A percentile compares a stretch with the other conserved stretches of the same genome.
These are phyloP conservation scores for Galaxias olidus DNA, from an alignment of 2,797 vertebrate genomes.

Conservation along the genomic window DNA sequence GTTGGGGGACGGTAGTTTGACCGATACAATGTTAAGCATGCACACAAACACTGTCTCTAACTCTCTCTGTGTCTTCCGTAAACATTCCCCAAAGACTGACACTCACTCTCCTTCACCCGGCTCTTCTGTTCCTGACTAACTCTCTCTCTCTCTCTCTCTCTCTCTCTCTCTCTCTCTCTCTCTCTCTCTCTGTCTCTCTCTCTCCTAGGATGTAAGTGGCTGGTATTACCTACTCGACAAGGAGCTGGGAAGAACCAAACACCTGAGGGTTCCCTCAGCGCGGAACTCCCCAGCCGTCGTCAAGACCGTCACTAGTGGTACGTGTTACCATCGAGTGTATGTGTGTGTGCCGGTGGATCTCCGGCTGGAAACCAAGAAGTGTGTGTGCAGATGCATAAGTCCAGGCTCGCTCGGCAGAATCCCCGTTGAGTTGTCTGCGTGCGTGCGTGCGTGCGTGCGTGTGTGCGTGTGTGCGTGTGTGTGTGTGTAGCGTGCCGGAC, in stretches of 20 bases:
- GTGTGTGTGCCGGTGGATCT: background rate
- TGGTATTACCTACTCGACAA: constrained; percentile 90
- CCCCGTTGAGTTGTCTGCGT: constrained; percentile 3
- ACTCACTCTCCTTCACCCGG: too few species aligned
- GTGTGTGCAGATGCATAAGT: background rate
- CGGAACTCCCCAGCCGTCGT: constrained; percentile 52
- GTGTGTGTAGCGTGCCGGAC: background rate
- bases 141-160: background rate
- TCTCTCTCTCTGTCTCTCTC: constrained; percentile 1
- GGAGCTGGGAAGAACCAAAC: constrained; percentile 85
- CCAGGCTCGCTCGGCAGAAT: background rate
- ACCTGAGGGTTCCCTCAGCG: constrained; percentile 82
- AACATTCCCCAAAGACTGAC: too few species aligned
- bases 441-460: constrained; percentile 2
- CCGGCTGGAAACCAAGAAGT: background rate
- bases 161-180: background rate
- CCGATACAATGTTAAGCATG: background rate
- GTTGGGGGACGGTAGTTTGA: background rate
- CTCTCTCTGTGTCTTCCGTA: too few species aligned
- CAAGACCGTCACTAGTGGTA: constrained; percentile 35
- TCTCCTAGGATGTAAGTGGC: constrained; percentile 79
- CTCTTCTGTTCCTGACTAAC: background rate
- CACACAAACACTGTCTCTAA: background rate
- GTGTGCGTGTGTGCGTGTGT: constrained; percentile 7
- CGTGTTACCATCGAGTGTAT: background rate